Percentiles rank a stretch among this genome's conserved stretches.
Conservation (phyloP, 2,113 vertebrate species). For the Plecturocebus donacophilus region DNA sequence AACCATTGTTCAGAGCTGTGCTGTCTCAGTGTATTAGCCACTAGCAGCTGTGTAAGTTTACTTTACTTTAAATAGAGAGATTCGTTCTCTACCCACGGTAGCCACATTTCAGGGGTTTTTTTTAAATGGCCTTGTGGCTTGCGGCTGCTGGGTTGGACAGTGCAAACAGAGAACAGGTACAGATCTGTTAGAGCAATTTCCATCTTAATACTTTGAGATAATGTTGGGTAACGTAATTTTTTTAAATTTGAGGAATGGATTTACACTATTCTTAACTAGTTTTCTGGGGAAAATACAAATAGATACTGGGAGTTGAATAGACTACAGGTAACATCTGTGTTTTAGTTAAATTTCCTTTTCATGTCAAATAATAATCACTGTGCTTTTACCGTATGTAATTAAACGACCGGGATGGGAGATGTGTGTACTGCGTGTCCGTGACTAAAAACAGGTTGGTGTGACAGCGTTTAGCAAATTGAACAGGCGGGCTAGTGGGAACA, state of each 20-base stretch:
- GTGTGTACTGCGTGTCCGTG: background rate
- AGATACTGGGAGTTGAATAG: background rate
- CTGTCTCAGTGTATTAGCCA: background rate
- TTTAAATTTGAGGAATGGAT: slow-evolving; percentile 5
- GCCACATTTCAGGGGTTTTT: background rate
- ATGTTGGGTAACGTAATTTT: background rate
- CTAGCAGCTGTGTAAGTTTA: background rate
- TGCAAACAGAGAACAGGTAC: background rate
- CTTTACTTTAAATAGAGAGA: background rate
- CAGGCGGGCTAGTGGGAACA: background rate
- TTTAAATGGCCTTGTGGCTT: background rate
- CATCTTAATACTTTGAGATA: background rate
- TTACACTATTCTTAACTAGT: background rate
- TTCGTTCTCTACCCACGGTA: background rate
- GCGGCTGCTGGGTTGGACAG: background rate
- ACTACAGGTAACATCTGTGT: background rate
- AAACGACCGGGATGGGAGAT: background rate
- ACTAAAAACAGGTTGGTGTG: background rate
- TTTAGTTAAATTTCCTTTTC: background rate
- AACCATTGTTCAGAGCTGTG: background rate
- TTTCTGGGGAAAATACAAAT: background rate
- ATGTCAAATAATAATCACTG: background rate
- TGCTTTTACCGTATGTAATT: background rate
- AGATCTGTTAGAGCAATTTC: background rate
- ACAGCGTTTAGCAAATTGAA: background rate